Evolutionary conservation across 2,113 vertebrate species (phyloP), one percentile per base, ranked within the genome.

Genomic region (Argyrosomus japonicus): DNA sequence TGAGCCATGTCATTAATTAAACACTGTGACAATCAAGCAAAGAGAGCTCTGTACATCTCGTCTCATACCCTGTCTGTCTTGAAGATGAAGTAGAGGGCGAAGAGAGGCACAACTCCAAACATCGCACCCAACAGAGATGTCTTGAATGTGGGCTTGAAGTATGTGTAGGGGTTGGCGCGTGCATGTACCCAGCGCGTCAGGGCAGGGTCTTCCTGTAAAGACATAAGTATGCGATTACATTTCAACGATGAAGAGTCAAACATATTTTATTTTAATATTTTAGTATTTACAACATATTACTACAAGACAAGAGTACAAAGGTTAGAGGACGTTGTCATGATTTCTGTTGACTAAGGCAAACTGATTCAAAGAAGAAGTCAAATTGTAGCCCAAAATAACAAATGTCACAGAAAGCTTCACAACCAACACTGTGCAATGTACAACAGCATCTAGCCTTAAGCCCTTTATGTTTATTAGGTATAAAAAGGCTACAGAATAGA

Each of bases 131-230:
- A 0, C 9, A 99, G 83, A 4, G 97, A 97, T 0, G 94, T 97
- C 95, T 94, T 99, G 0, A 91, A 81, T 0, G 95, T 97, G 14
- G 95, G 90, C 53, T 89, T 96, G 90, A 96, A 97, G 77, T 93
- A 93, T 0, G 93, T 67, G 79, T 97, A 97, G 1, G 97, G 7
- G 23, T 97, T 97, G 2, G 86, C 47, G 56, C 96, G 95, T 5
- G 97, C 97, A 0, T 94, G 92, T 73, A 85, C 92, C 98, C 97
- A 99, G 54, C 96, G 96, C 2, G 73, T 0, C 87, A 99, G 58
- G 1, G 97, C 97, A 43, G 97, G 97, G 73, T 99, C 94, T 82
- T 98, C 97, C 98, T 99, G 91, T 15, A 91, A 40, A 72, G 25
- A 86, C 43, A 82, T 14, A 76, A 9, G 15, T 1, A 73, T 9